These are phyloP conservation scores for Acanthococcus lagerstroemiae DNA, from an alignment of 2,888 invertebrate genomes.

Conservation along the genomic window DNA sequence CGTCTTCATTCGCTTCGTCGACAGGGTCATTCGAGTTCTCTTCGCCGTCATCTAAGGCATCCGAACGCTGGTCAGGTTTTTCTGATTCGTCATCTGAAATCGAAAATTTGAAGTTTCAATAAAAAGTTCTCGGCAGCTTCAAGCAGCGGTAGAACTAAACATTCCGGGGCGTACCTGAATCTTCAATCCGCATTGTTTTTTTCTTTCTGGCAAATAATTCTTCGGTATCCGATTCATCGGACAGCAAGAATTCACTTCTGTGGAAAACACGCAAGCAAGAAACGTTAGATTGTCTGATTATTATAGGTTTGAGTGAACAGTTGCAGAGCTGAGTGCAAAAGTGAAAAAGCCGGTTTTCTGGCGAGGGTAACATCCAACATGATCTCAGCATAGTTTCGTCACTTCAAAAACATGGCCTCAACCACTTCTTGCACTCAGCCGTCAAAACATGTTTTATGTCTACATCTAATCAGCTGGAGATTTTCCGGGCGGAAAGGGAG, in stretches of 20 bases:
- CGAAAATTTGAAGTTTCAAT: not conserved
- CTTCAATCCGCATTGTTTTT: not conserved
- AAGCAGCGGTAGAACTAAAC: not conserved
- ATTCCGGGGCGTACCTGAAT: not conserved
- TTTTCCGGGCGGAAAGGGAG: no score
- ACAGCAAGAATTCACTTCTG: not conserved
- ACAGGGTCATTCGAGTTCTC: slow-evolving; percentile 39
- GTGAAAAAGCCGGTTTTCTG: no score
- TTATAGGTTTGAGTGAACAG: no score
- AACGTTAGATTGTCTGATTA: not conserved
- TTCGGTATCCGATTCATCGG: slow-evolving; percentile 14
- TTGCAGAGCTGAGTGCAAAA: no score
- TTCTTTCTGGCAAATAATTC: slow-evolving; percentile 9
- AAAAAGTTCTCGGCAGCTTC: not conserved
- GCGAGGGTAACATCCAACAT: no score
- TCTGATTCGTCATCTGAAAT: slow-evolving; percentile 9
- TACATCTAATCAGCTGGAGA: no score
- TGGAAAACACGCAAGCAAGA: no score
- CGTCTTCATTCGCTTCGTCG: slow-evolving; percentile 27
- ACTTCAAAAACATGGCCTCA: no score
- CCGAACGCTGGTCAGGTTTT: not conserved
- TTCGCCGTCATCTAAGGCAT: slow-evolving; percentile 39
- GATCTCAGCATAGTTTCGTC: no score
- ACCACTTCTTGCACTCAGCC: no score
- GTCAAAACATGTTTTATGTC: no score